Evolutionary conservation across 2,888 invertebrate genomes (phyloP).

Genomic region (Microctonus brassicae): DNA sequence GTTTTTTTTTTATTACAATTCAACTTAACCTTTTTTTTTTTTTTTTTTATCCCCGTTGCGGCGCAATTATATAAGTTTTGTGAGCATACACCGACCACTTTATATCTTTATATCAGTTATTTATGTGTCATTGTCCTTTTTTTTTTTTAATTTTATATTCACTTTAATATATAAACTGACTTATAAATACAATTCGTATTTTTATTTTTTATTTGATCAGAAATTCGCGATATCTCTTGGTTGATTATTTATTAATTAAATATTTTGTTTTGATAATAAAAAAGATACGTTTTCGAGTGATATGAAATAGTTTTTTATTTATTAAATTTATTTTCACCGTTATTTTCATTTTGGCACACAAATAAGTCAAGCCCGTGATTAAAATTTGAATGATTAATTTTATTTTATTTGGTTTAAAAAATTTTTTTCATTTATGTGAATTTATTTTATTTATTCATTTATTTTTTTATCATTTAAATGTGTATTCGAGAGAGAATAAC

Average conservation of each 20-base stretch:
- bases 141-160: neutral
- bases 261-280: neutral
- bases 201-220: neutral
- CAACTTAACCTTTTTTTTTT: slow-evolving; percentile 1
- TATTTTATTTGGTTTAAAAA: neutral
- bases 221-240: neutral
- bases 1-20: slow-evolving; percentile 9
- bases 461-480: neutral
- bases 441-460: no score
- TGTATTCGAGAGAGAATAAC: neutral
- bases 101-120: neutral
- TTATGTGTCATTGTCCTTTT: neutral
- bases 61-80: no score
- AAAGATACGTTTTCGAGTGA: slow-evolving; percentile 26
- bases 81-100: neutral
- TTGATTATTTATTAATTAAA: neutral
- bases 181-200: neutral
- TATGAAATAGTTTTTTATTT: slow-evolving; percentile 16
- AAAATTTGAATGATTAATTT: neutral
- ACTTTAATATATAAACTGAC: neutral
- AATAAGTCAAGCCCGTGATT: slow-evolving; percentile 15
- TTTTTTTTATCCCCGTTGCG: no score
- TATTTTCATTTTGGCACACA: slow-evolving; percentile 24
- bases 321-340: neutral
- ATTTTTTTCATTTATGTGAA: neutral